Evolutionary conservation across 1,140 invertebrate species (phyloP).

Genomic region (Globodera rostochiensis): DNA sequence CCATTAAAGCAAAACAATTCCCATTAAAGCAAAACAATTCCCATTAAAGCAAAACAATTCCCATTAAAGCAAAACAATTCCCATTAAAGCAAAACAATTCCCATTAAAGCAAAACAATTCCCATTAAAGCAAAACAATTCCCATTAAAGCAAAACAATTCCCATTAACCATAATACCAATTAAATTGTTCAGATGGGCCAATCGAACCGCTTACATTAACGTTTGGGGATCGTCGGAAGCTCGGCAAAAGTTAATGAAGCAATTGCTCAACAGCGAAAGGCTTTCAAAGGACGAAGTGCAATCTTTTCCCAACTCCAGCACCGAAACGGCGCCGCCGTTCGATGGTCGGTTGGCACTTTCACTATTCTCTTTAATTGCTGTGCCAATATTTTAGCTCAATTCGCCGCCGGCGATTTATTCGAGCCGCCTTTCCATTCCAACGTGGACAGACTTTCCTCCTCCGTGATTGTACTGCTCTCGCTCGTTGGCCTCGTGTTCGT

Average conservation of each 20-base stretch:
- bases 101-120: too few relatives aligned
- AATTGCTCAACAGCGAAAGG: not conserved
- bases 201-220: not conserved
- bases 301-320: not conserved
- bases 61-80: too few relatives aligned
- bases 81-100: too few relatives aligned
- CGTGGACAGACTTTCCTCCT: not conserved
- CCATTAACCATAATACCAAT: too few relatives aligned
- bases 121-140: too few relatives aligned
- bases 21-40: too few relatives aligned
- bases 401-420: not conserved
- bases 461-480: slow-evolving; percentile 7
- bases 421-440: not conserved
- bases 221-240: not conserved
- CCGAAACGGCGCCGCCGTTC: not conserved
- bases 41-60: too few relatives aligned
- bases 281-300: not conserved
- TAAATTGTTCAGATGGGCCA: not conserved
- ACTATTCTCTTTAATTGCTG: not conserved
- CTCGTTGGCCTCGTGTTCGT: slow-evolving; percentile 20
- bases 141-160: too few relatives aligned
- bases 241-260: not conserved
- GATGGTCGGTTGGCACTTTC: not conserved
- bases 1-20: too few relatives aligned
- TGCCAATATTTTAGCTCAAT: not conserved